phyloP scores from a whole-genome alignment of 2,888 invertebrate genomes.

The Eledona agricola region DNA sequence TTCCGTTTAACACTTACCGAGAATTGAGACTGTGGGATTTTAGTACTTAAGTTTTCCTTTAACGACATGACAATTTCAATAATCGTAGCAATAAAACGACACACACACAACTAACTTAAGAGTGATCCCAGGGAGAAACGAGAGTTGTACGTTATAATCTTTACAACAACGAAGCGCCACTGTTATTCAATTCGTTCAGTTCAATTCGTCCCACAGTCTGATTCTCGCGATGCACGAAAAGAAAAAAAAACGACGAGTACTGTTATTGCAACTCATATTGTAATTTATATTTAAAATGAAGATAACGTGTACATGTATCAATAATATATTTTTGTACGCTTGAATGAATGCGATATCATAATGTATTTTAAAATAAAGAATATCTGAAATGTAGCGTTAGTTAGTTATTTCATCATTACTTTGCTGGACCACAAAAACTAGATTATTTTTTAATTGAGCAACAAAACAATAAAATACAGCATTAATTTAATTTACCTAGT shows the following conservation, averaged over 20 bases:
- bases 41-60: conserved; percentile 18
- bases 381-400: conserved; percentile 16
- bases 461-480: too few relatives aligned
- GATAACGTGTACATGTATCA: conserved; percentile 57
- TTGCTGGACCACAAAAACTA: too few relatives aligned
- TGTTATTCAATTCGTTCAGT: conserved; percentile 2
- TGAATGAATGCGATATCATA: conserved; percentile 60
- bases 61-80: conserved; percentile 2
- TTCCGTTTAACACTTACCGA: conserved; percentile 14
- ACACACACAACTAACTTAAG: background rate
- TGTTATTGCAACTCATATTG: conserved; percentile 47
- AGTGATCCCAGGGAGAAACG: background rate
- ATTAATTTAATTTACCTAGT: too few relatives aligned
- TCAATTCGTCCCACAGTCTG: conserved; percentile 27
- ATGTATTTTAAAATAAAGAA: conserved; percentile 53
- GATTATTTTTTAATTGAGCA: too few relatives aligned
- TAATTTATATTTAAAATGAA: conserved; percentile 49
- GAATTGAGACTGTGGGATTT: conserved; percentile 29
- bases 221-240: conserved; percentile 13
- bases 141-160: background rate
- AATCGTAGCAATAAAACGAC: conserved; percentile 19
- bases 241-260: too few relatives aligned
- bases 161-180: background rate
- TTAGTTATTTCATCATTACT: background rate
- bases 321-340: conserved; percentile 63